Evolutionary conservation across 1,140 invertebrate species (phyloP), one percentile per base, ranked within the genome.

Genomic region (Euglossa dilemma): DNA sequence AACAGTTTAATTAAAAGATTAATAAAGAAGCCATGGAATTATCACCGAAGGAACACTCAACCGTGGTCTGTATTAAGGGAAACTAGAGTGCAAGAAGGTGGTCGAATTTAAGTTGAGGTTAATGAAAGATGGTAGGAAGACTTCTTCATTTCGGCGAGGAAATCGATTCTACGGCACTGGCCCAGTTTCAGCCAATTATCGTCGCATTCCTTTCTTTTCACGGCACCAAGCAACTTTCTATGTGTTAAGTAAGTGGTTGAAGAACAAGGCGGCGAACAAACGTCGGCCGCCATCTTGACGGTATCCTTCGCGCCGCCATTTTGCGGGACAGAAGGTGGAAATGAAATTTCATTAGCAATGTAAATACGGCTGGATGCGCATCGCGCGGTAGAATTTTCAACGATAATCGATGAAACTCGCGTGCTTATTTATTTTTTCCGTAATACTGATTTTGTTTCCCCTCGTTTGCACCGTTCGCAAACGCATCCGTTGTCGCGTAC

Each of bases 261-360:
- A 25, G 66, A 36, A 63, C 47, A 54, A 2, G 28, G 6, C 12
- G 45, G 73, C 52, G 66, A 16, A 74, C 63, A 82, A 73, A 6
- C 11, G 50, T 0, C 45, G 43, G 66, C 36, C 47, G 23, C 52
- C 18, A 28, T 45, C 18, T n/a, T 8, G 47, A 54, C 47, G 20
- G 28, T 59, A 54, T n/a, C 69, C 63, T 57, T 47, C 70, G 64
- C 8, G 14, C n/a, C 28, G 64, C 50, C 25, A 75, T 28, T 72
- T 69, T n/a, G 52, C 84, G 66, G 36, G 80, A 83, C 47, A 36
- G n/a, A 70, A 77, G 47, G 64, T 67, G 67, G 75, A 79, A 80
- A 85, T 79, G 83, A 85, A 87, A 90, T 89, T 90, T 91, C 87
- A 91, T 91, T 88, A 88, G 85, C 86, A 90, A 90, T 89, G 85